A percentile compares a stretch with the other conserved stretches of the same genome.
Evolutionary conservation across 2,797 vertebrate species (phyloP).

Genomic region (Anguilla anguilla): DNA sequence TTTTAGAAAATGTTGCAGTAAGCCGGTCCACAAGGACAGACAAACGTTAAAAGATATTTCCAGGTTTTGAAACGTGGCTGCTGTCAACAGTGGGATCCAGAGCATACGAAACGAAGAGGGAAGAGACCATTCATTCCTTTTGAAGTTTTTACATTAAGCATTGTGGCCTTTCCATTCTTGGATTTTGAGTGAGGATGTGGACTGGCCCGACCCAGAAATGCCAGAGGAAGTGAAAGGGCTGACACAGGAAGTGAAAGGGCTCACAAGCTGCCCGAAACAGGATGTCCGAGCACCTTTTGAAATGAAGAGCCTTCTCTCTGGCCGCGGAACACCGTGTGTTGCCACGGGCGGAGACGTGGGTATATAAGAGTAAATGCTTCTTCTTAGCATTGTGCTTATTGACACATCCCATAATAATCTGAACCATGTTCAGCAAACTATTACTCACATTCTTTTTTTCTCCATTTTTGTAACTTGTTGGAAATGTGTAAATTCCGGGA

Average conservation of each 20-base stretch:
- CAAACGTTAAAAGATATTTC: background rate
- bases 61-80: background rate
- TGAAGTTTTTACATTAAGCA: background rate
- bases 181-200: conserved; percentile 18
- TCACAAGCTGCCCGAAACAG: conserved; percentile 80
- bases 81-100: background rate
- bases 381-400: conserved; percentile 93
- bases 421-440: conserved; percentile 98
- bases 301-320: conserved; percentile 84
- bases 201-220: conserved; percentile 38
- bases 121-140: background rate
- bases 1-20: conserved; percentile 5
- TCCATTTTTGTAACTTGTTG: conserved; percentile 30
- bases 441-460: conserved; percentile 73
- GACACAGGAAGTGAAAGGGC: conserved; percentile 23
- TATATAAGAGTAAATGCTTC: conserved; percentile 92
- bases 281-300: conserved; percentile 73
- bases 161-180: conserved; percentile 8
- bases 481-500: conserved; percentile 9
- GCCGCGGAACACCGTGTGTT: conserved; percentile 90
- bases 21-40: conserved; percentile 5
- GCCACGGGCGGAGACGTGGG: conserved; percentile 81
- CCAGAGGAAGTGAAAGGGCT: conserved; percentile 70
- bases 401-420: conserved; percentile 96
- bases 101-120: background rate